Conservation (phyloP, 2,888 invertebrate species). For the Sialis fuliginosa region DNA sequence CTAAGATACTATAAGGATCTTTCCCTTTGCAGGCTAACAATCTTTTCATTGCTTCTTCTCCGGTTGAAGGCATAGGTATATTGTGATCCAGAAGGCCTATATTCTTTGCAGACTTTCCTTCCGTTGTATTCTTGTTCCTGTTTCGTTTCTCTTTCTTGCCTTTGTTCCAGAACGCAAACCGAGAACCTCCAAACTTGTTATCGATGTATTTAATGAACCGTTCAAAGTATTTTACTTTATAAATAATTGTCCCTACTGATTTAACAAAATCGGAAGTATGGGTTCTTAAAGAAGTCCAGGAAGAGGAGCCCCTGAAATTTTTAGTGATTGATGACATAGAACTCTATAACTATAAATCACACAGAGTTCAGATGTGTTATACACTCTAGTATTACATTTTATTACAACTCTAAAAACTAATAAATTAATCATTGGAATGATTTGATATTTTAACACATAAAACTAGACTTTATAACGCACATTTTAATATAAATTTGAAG, state of each 20-base stretch:
- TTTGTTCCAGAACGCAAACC: slow-evolving; percentile 34
- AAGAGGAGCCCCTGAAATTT: slow-evolving; percentile 9
- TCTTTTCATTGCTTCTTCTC: slow-evolving; percentile 90
- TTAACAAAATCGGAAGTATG: slow-evolving; percentile 31
- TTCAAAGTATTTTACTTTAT: slow-evolving; percentile 27
- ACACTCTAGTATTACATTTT: too few species aligned
- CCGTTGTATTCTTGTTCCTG: slow-evolving; percentile 6
- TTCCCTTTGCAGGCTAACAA: slow-evolving; percentile 85
- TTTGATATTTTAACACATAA: too few species aligned
- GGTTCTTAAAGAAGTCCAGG: slow-evolving; percentile 21
- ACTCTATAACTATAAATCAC: too few species aligned
- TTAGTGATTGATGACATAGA: slow-evolving; percentile 4
- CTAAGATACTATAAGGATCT: slow-evolving; percentile 86
- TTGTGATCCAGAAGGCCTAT: slow-evolving; percentile 40
- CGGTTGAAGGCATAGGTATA: slow-evolving; percentile 70
- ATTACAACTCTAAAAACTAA: too few species aligned
- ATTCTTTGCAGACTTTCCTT: slow-evolving; percentile 6
- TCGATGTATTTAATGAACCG: slow-evolving; percentile 33
- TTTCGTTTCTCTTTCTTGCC: slow-evolving; percentile 6
- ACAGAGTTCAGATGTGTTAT: background rate
- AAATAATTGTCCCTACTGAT: slow-evolving; percentile 29
- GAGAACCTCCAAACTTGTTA: slow-evolving; percentile 36
- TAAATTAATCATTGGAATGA: too few species aligned
- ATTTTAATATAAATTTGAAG: too few species aligned
- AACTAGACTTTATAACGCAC: background rate